These are phyloP conservation scores for Uropetala carovei DNA, from an alignment of 2,888 invertebrate species.

Conservation along the genomic window DNA sequence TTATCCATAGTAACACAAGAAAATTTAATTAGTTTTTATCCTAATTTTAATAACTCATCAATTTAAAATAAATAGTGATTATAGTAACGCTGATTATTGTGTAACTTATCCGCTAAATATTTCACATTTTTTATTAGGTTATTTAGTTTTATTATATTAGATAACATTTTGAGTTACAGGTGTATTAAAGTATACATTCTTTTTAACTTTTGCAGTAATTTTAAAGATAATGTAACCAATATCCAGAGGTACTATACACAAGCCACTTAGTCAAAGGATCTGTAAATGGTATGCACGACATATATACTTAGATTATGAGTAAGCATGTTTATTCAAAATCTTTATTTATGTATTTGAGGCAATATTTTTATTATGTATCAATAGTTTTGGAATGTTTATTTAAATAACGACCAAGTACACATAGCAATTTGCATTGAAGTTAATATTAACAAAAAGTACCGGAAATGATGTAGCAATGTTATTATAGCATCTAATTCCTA, in stretches of 20 bases:
- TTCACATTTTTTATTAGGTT: background rate
- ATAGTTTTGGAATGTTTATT: background rate
- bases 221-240: constrained; percentile 8
- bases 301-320: background rate
- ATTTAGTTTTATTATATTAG: background rate
- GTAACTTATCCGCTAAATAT: background rate
- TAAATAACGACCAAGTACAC: background rate
- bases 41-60: too few relatives aligned
- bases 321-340: background rate
- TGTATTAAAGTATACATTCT: background rate
- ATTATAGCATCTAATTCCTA: too few relatives aligned
- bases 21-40: background rate
- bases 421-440: background rate
- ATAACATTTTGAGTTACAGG: background rate
- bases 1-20: background rate
- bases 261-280: background rate
- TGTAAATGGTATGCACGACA: background rate
- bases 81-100: background rate
- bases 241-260: background rate
- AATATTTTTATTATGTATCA: background rate
- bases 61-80: background rate
- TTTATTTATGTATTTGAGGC: background rate
- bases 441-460: too few relatives aligned
- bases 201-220: background rate
- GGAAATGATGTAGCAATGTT: too few relatives aligned